These are phyloP conservation scores for Aulostomus chinensis DNA, from an alignment of 2,797 vertebrate species.

Conservation along the genomic window DNA sequence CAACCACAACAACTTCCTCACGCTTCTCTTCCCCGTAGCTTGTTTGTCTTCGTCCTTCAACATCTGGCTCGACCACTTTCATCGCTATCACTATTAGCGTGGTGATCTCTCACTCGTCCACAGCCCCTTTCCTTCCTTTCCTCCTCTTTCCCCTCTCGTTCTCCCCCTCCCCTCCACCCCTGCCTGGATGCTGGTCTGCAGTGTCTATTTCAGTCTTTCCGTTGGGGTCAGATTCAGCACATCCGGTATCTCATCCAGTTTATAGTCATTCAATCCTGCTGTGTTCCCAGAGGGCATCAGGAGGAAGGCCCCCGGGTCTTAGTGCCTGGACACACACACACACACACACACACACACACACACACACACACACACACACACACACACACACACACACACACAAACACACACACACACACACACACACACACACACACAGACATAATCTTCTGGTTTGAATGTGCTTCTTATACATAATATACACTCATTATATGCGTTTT, in stretches of 20 bases:
- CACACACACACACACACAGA: background rate
- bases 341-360: background rate
- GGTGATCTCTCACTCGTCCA: constrained; percentile 26
- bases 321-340: constrained; percentile 51
- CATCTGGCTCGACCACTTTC: constrained; percentile 12
- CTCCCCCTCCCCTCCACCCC: constrained; percentile 25
- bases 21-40: background rate
- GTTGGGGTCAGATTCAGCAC: constrained; percentile 83
- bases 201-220: constrained; percentile 88
- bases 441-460: background rate
- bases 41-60: background rate
- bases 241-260: constrained; percentile 86
- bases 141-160: background rate
- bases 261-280: constrained; percentile 85
- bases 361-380: background rate
- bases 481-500: too few species aligned
- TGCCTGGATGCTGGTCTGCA: constrained; percentile 74
- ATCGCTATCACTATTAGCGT: constrained; percentile 10
- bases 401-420: background rate
- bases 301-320: constrained; percentile 76
- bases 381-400: background rate
- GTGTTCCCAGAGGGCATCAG: constrained; percentile 64
- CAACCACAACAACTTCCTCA: background rate
- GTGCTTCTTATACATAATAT: too few species aligned
- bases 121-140: constrained; percentile 15